These are phyloP conservation scores for Takifugu ocellatus DNA, from an alignment of 2,797 vertebrate genomes.

Conservation along the genomic window DNA sequence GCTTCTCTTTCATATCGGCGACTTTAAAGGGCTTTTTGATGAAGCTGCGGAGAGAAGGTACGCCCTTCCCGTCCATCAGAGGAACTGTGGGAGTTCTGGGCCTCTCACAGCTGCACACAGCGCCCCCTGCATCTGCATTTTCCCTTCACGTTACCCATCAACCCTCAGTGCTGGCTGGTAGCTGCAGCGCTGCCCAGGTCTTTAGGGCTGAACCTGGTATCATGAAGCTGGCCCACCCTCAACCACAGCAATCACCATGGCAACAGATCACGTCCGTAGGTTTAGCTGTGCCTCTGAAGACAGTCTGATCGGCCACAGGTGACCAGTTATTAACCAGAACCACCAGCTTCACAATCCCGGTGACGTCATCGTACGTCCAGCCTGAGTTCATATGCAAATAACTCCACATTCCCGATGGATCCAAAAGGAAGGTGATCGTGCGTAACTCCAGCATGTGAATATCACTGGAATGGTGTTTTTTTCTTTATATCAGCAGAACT, in stretches of 20 bases:
- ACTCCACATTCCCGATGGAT: constrained; percentile 1
- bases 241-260: neutral
- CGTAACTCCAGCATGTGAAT: constrained; percentile 65
- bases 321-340: neutral
- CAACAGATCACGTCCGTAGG: neutral
- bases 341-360: no score
- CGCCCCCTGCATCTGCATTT: neutral
- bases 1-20: constrained; percentile 24
- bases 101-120: constrained; percentile 9
- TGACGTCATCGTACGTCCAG: constrained; percentile 4
- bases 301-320: neutral
- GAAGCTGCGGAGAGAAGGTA: constrained; percentile 32
- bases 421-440: neutral
- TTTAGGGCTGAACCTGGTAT: constrained; percentile 1
- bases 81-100: no score
- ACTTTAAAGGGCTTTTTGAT: constrained; percentile 54
- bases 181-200: neutral
- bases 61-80: constrained; percentile 10
- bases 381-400: constrained; percentile 52
- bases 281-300: neutral
- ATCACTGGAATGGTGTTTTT: constrained; percentile 51
- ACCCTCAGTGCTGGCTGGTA: constrained; percentile 20
- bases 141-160: constrained; percentile 25
- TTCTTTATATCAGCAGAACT: constrained; percentile 59
- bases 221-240: neutral